Percentiles rank a stretch among this genome's conserved stretches.
Conservation (phyloP, 2,888 invertebrate species). For the Limenitis camilla region DNA sequence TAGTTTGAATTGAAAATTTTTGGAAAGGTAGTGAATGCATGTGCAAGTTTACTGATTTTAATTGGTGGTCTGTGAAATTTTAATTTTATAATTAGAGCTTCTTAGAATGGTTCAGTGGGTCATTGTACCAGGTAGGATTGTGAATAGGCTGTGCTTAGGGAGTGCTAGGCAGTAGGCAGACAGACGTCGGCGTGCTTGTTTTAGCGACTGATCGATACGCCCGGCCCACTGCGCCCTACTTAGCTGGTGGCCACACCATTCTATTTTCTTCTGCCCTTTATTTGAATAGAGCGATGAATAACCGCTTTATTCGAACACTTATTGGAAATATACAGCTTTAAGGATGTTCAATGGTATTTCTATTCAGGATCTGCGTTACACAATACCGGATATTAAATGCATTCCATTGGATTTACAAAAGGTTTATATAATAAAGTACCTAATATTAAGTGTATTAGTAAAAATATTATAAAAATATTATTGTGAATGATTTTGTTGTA, state of each 20-base stretch:
- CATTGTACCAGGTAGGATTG: constrained; percentile 59
- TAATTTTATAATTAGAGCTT: not conserved
- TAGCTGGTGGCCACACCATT: constrained; percentile 51
- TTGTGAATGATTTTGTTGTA: not conserved
- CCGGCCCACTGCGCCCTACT: constrained; percentile 60
- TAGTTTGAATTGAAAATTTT: too few species aligned
- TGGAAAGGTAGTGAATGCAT: too few species aligned
- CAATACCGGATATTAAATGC: not conserved
- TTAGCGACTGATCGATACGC: constrained; percentile 66
- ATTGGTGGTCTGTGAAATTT: too few species aligned
- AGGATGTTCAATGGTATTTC: constrained; percentile 8
- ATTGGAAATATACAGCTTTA: constrained; percentile 12
- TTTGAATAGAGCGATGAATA: constrained; percentile 40
- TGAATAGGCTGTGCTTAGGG: constrained; percentile 46
- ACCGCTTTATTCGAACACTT: constrained; percentile 4
- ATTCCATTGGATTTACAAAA: not conserved
- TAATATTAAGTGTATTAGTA: too few species aligned
- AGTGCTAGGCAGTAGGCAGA: constrained; percentile 54
- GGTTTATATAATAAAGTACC: too few species aligned
- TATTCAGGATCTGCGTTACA: not conserved
- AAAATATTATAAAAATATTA: too few species aligned
- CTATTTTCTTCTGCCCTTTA: constrained; percentile 49
- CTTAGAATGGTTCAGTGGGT: constrained; percentile 46
- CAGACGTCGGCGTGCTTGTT: constrained; percentile 56
- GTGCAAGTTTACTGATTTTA: too few species aligned